phyloP scores from a whole-genome alignment of 2,797 vertebrate genomes.

The Cuculus canorus region DNA sequence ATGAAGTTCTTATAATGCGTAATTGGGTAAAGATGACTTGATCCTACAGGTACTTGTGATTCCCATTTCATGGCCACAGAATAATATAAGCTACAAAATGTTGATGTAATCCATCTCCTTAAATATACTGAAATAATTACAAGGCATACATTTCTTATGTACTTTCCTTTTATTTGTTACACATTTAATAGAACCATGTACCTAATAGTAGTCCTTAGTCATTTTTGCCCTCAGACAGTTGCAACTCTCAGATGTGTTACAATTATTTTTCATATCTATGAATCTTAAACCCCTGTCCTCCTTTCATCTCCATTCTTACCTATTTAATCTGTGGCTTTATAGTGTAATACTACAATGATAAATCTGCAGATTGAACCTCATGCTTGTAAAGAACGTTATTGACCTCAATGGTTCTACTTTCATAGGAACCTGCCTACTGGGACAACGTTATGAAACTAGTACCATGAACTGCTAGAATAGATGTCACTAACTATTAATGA shows the following conservation, averaged over 20 bases:
- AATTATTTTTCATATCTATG: background rate
- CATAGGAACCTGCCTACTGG: background rate
- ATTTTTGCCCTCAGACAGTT: background rate
- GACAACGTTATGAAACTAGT: background rate
- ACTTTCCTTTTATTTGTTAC: background rate
- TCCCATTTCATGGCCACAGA: background rate
- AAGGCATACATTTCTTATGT: background rate
- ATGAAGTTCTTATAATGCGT: background rate
- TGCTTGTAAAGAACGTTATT: background rate
- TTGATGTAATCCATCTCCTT: background rate
- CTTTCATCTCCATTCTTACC: background rate
- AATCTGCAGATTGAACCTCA: background rate
- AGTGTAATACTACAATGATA: background rate
- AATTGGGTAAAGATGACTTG: background rate
- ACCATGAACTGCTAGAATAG: background rate
- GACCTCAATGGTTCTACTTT: background rate
- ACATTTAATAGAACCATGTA: background rate
- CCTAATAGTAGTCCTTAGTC: background rate
- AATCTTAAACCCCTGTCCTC: background rate
- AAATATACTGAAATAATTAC: background rate
- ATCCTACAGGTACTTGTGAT: background rate
- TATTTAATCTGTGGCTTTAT: background rate
- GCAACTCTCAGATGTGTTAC: background rate
- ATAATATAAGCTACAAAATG: background rate
- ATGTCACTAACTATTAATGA: slow-evolving; percentile 34